Evolutionary conservation across 2,113 vertebrate species (phyloP).

Genomic region (Xyliphius kryptos): DNA sequence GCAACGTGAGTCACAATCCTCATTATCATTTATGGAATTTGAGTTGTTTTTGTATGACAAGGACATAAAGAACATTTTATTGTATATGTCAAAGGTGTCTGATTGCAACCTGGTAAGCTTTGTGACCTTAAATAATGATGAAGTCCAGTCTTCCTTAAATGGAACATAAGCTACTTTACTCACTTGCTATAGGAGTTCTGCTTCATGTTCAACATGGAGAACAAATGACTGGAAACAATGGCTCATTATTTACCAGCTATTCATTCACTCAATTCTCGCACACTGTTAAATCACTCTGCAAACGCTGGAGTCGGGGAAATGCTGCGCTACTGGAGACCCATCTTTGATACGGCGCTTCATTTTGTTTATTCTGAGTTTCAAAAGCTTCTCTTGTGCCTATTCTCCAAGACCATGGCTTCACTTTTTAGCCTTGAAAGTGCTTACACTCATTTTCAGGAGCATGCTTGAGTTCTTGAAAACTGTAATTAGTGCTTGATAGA

Average conservation of each 20-base stretch:
- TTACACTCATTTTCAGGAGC: slow-evolving; percentile 7
- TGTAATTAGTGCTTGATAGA: slow-evolving; percentile 33
- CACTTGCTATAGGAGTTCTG: neutral
- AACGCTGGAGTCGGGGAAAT: slow-evolving; percentile 25
- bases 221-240: slow-evolving; percentile 1
- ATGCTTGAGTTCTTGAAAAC: slow-evolving; percentile 37
- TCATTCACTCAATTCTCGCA: neutral
- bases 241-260: neutral
- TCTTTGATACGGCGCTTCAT: slow-evolving; percentile 45
- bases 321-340: slow-evolving; percentile 11
- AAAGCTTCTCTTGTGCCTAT: slow-evolving; percentile 23
- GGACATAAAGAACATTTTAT: too few species aligned
- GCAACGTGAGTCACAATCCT: too few species aligned
- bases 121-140: neutral
- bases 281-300: slow-evolving; percentile 3
- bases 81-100: too few species aligned
- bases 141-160: neutral
- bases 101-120: too few species aligned
- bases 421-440: neutral
- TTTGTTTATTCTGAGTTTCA: slow-evolving; percentile 43
- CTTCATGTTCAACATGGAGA: slow-evolving; percentile 1
- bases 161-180: neutral
- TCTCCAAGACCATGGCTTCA: neutral
- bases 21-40: too few species aligned
- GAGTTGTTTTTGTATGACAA: too few species aligned